Conservation (phyloP, 2,797 vertebrate species). For the Rhynchonycteris naso region DNA sequence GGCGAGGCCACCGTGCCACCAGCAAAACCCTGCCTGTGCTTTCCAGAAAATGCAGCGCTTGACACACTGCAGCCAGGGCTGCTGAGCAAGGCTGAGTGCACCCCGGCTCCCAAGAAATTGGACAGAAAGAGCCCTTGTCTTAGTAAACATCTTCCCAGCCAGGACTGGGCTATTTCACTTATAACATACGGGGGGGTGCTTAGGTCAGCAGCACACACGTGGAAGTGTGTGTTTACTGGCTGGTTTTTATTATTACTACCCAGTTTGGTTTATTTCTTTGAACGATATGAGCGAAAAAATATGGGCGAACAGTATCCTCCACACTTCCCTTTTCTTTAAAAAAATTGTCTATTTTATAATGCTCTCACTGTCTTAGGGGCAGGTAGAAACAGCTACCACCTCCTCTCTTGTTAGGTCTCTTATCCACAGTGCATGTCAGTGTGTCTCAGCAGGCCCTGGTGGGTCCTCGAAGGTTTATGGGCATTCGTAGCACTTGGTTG, state of each 20-base stretch:
- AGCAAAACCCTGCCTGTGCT: conserved; percentile 61
- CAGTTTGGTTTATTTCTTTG: conserved; percentile 64
- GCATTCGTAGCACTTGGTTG: not conserved
- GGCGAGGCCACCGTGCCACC: conserved; percentile 20
- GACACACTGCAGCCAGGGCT: conserved; percentile 23
- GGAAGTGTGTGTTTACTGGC: conserved; percentile 29
- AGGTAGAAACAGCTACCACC: not conserved
- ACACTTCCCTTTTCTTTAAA: not conserved
- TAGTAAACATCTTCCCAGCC: not conserved
- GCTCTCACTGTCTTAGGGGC: not conserved
- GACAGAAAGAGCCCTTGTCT: not conserved
- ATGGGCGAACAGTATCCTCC: not conserved
- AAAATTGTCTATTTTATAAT: conserved; percentile 11
- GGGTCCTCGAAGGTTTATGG: not conserved
- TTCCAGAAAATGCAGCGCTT: conserved; percentile 28
- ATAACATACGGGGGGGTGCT: not conserved
- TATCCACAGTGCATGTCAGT: not conserved
- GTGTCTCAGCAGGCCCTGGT: not conserved
- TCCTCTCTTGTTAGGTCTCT: not conserved
- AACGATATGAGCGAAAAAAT: not conserved
- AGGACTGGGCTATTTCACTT: conserved; percentile 8
- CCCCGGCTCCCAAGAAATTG: not conserved
- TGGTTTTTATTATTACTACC: conserved; percentile 32
- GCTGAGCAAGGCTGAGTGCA: not conserved
- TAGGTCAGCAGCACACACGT: not conserved